A percentile compares a stretch with the other conserved stretches of the same genome.
These are phyloP conservation scores for Smittia aterrima DNA, from an alignment of 2,888 invertebrate genomes.

Conservation along the genomic window DNA sequence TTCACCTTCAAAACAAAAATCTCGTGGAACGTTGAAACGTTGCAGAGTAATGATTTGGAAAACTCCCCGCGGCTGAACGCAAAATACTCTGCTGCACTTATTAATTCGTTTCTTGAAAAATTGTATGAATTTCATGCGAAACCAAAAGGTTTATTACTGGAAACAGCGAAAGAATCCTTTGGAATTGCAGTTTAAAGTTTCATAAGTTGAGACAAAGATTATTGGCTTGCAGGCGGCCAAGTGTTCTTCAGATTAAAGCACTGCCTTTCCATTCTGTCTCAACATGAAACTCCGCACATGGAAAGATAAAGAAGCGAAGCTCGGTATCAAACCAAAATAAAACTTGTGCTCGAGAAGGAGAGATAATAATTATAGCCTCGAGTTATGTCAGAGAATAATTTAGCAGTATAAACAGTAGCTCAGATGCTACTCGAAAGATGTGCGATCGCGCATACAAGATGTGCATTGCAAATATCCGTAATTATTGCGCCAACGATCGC, in stretches of 20 bases:
- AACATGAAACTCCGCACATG: neutral
- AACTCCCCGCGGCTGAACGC: neutral
- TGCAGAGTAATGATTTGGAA: constrained; percentile 1
- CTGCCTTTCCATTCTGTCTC: neutral
- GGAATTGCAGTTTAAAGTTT: neutral
- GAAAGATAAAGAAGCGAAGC: neutral
- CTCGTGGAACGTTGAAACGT: neutral
- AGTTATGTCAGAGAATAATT: constrained; percentile 32
- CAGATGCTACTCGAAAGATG: neutral
- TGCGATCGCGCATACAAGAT: constrained; percentile 6
- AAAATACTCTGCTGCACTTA: neutral
- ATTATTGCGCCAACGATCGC: constrained; percentile 29
- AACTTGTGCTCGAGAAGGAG: constrained; percentile 10
- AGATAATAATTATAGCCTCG: constrained; percentile 22
- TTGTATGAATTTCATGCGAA: constrained; percentile 2
- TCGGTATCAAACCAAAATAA: constrained; percentile 1
- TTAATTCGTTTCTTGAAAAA: constrained; percentile 11
- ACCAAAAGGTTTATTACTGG: neutral
- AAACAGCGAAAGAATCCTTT: neutral
- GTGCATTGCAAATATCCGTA: constrained; percentile 28
- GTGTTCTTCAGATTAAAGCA: neutral
- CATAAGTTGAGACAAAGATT: constrained; percentile 6
- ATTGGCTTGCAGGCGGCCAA: neutral
- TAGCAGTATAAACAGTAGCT: constrained; percentile 32
- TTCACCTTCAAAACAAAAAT: too few relatives aligned